Evolutionary conservation across 2,888 invertebrate species (phyloP), one percentile per base, ranked within the genome.

Genomic region (Euphydryas editha): DNA sequence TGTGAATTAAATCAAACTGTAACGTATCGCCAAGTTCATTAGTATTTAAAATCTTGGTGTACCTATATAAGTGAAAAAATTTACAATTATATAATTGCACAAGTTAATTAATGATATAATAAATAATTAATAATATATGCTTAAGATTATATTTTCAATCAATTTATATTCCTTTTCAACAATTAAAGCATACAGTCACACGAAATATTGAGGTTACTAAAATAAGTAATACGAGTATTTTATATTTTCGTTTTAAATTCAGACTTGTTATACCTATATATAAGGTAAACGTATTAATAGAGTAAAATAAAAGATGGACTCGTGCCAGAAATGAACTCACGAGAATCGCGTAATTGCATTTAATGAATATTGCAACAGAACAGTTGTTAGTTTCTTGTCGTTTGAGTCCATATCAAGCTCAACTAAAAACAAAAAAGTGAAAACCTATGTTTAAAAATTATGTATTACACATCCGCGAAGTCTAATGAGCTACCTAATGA

Each of bases 301-400:
- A 66, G 64, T 59, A 68, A 67, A 68, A 58, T 69, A 60, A 57
- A 72, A 67, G 60, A 66, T 73, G 74, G 73, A 63, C 46, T 56
- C 42, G 46, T 62, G 73, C 74, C 74, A 73, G 70, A 68, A 64
- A 51, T 59, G 44, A 58, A 61, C 63, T 57, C 49, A 57, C 62
- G 59, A 65, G 67, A 57, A 47, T 72, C 69, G 67, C 63, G 67
- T 70, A 71, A 73, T 72, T 69, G 67, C 70, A 70, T 67, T 72
- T 69, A 69, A 69, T 58, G 65, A 70, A 70, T 70, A 68, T 54
- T 57, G 62, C 57, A 42, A 58, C 60, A 59, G 57, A 65, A 58
- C 65, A 67, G 56, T 59, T 70, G 56, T 44, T n/a, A 44, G 49
- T 58, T 61, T 60, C 54, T 49, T 46, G 58, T 54, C 36, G 54